These are phyloP conservation scores for Chloroclystis v-ata DNA, from an alignment of 2,888 invertebrate genomes.

Conservation along the genomic window DNA sequence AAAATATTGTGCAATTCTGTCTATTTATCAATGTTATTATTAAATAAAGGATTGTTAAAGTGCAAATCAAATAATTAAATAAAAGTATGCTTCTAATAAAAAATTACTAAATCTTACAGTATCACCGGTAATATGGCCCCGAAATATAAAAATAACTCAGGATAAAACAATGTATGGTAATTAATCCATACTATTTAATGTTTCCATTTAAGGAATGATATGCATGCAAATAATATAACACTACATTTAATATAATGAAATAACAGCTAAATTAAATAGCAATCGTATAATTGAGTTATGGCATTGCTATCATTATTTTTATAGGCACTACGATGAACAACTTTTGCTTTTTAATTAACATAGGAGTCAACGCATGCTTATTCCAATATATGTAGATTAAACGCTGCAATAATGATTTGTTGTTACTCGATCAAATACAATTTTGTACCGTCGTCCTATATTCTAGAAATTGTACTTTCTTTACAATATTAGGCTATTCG, in stretches of 20 bases:
- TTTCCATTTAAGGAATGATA: conserved; percentile 45
- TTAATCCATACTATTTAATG: conserved; percentile 28
- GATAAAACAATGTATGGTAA: conserved; percentile 21
- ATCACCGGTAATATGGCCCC: conserved; percentile 59
- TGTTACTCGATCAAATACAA: too few relatives aligned
- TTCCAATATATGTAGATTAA: too few relatives aligned
- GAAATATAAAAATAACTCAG: conserved; percentile 39
- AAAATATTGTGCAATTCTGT: too few relatives aligned
- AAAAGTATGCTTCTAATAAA: too few relatives aligned
- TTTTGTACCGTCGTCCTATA: conserved; percentile 3
- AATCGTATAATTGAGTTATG: not conserved
- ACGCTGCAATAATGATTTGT: too few relatives aligned
- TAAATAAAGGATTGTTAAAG: too few relatives aligned
- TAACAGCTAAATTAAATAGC: conserved; percentile 8
- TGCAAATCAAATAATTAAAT: too few relatives aligned
- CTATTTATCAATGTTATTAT: too few relatives aligned
- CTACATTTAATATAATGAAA: conserved; percentile 8
- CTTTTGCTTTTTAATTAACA: not conserved
- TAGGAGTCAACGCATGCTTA: not conserved
- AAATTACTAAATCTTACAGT: too few relatives aligned
- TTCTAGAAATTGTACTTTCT: conserved; percentile 14
- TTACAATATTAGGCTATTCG: conserved; percentile 6
- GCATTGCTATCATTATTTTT: conserved; percentile 10
- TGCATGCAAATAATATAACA: conserved; percentile 34
- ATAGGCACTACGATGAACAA: conserved; percentile 10